Evolutionary conservation across 2,888 invertebrate genomes (phyloP), one percentile per base, ranked within the genome.

Genomic region (Leptodirus hochenwartii): DNA sequence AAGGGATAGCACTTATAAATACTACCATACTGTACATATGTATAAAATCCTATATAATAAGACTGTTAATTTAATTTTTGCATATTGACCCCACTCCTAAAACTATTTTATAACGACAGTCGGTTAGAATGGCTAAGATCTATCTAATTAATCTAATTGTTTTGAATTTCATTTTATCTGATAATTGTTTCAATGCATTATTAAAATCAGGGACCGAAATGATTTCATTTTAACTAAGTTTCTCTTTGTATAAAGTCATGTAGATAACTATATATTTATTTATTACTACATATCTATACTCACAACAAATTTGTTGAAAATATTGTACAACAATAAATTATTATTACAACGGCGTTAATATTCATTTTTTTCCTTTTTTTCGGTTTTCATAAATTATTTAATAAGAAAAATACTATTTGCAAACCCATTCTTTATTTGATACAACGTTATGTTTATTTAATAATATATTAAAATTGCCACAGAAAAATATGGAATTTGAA

Each of bases 251-350:
- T 50, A 53, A 54, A 55, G 49, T 49, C 50, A 51, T 55, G 54
- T 55, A 54, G 50, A 53, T 54, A n/a, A n/a, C n/a, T n/a, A n/a
- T n/a, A 55, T 49, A 50, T 51, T 50, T 51, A 52, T 48, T 53
- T 51, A 52, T 54, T 54, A 53, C 53, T 53, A 50, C 54, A 54
- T 30, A 11, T 54, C 55, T 54, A 43, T 53, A 54, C 55, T 55
- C 55, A 55, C 55, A 55, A 55, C 55, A 55, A 55, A 53, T 44
- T 47, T n/a, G n/a, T n/a, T n/a, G n/a, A n/a, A n/a, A n/a, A n/a
- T n/a, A n/a, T n/a, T n/a, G n/a, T n/a, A n/a, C n/a, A n/a, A n/a
- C n/a, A n/a, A n/a, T n/a, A n/a, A n/a, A n/a, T n/a, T n/a, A n/a
- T n/a, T n/a, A n/a, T n/a, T n/a, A n/a, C n/a, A n/a, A n/a, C n/a